Base-by-base conservation (phyloP, 2,797 vertebrate genomes). In the Podarcis lilfordi region DNA sequence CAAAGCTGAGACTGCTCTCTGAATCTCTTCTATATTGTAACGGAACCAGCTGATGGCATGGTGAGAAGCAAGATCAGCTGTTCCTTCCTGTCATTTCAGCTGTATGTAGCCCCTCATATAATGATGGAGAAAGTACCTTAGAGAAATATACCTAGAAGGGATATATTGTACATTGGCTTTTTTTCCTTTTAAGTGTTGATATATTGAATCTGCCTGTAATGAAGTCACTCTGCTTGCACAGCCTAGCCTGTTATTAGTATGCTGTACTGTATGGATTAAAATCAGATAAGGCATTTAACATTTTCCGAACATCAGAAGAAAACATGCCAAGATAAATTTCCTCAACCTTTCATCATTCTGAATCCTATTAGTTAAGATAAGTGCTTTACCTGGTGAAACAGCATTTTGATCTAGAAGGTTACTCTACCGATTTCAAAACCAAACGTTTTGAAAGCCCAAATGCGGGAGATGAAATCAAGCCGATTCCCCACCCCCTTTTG, bases 381-480 rank as follows among this genome's bases (percentile, higher is more conserved):
- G 8, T 55, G 29, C 5, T 68, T 76, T 1, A 78, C 29, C 43
- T 91, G 29, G 59, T 25, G 45, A 23, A 91, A 82, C 11, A 4
- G 3, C 6, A 85, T 85, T 84, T 77, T 83, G 77, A 89, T 75
- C 40, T 23, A 92, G 27, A 9, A 82, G n/a, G 74, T 89, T 75
- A 83, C 8, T 19, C n/a, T 84, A 86, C 25, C 75, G 29, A 25
- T 87, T 45, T 3, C 61, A 85, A 82, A 86, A 75, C 32, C 37
- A 80, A 1, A 59, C 35, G 71, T 55, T 7, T 84, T 76, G 68
- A 15, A 68, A 84, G 29, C 86, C 1, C 25, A 88, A 2, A 86
- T 5, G 81, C 1, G 72, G 3, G 76, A n/a, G 66, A 80, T 87
- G 40, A 82, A 90, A 86, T 9, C 37, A 55, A 32, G 11, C 1